These are phyloP conservation scores for Nomada fucata DNA, from an alignment of 2,888 invertebrate species.

Conservation along the genomic window DNA sequence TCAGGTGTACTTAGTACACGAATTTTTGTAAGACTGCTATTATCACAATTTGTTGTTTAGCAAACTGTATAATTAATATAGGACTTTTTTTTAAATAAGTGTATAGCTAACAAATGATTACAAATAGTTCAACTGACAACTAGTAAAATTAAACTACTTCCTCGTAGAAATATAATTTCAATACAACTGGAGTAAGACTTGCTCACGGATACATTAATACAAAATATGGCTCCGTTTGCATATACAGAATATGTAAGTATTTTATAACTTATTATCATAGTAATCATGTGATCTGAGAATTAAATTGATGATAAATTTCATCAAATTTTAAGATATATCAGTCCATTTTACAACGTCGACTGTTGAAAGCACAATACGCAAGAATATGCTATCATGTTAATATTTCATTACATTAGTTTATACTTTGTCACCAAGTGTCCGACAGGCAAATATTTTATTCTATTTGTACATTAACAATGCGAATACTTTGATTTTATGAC, in stretches of 20 bases:
- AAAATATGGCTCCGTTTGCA: conserved; percentile 2
- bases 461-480: conserved; percentile 2
- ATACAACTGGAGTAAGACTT: conserved; percentile 26
- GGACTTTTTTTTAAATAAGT: conserved; percentile 52
- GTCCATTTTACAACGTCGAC: conserved; percentile 14
- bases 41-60: conserved; percentile 58
- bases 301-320: conserved; percentile 14
- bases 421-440: background rate
- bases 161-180: conserved; percentile 49
- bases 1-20: conserved; percentile 67
- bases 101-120: conserved; percentile 50
- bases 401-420: background rate
- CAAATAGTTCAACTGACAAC: conserved; percentile 42
- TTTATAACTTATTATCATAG: conserved; percentile 38
- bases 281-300: conserved; percentile 41
- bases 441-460: conserved; percentile 15
- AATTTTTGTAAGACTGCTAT: conserved; percentile 80
- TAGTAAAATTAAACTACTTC: conserved; percentile 44
- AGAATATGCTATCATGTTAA: conserved; percentile 6
- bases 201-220: conserved; percentile 23
- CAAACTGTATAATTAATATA: conserved; percentile 45
- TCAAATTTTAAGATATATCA: background rate
- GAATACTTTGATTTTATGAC: conserved; percentile 25
- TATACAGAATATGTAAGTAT: conserved; percentile 35
- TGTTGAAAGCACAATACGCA: conserved; percentile 16